Percentiles rank a stretch among this genome's conserved stretches.
phyloP scores from a whole-genome alignment of 23 tunicate genomes.

The Trididemnum nubilum region DNA sequence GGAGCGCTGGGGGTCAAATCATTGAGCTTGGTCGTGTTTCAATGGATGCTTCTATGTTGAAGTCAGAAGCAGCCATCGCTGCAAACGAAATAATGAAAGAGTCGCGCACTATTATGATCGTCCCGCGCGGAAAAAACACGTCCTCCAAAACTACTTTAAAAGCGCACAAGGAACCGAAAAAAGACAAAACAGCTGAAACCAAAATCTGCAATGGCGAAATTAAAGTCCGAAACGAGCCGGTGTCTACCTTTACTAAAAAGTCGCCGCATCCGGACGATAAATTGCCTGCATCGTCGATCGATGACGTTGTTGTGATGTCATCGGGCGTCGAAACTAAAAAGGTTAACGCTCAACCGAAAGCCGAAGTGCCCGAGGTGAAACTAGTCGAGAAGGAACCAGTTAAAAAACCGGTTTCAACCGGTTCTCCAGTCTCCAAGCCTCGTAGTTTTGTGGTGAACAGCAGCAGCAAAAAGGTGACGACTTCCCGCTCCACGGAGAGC shows the following conservation, averaged over 20 bases:
- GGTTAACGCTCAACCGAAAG: neutral
- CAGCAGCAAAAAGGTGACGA: neutral
- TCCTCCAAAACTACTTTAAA: neutral
- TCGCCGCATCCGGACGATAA: neutral
- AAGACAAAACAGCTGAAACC: neutral
- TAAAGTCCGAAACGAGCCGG: neutral
- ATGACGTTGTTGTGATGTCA: slow-evolving; percentile 21
- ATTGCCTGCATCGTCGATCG: slow-evolving; percentile 27
- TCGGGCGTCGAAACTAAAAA: neutral
- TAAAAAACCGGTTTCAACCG: neutral
- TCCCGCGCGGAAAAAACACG: slow-evolving; percentile 17
- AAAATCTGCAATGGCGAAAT: no score
- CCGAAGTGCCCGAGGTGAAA: neutral
- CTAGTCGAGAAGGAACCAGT: neutral
- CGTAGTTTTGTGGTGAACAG: slow-evolving; percentile 2
- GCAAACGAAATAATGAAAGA: slow-evolving; percentile 65
- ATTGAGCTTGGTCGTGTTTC: slow-evolving; percentile 48
- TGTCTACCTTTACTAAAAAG: neutral
- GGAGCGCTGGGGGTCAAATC: neutral
- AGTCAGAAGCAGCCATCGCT: slow-evolving; percentile 41
- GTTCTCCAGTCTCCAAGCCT: neutral
- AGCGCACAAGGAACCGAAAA: neutral
- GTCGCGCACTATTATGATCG: slow-evolving; percentile 34
- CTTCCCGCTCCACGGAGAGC: neutral
- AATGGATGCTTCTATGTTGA: slow-evolving; percentile 38